Percentiles rank a stretch among this genome's conserved stretches.
These are phyloP conservation scores for Acronicta leporina DNA, from an alignment of 2,888 invertebrate species.

Conservation along the genomic window DNA sequence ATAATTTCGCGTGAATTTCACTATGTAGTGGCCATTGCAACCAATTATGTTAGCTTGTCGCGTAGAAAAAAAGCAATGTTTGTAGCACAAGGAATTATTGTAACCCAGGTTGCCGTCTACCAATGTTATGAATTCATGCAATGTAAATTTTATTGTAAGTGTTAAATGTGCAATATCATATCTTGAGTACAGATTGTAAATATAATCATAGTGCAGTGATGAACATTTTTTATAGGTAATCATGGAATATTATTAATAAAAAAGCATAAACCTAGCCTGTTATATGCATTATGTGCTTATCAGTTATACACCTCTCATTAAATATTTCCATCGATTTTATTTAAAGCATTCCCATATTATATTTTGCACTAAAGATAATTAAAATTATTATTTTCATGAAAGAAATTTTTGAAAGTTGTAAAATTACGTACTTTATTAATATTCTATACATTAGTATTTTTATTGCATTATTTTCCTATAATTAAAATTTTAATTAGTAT, in stretches of 20 bases:
- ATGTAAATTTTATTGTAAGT: slow-evolving; percentile 86
- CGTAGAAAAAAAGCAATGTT: slow-evolving; percentile 49
- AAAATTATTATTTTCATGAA: slow-evolving; percentile 70
- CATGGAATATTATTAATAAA: slow-evolving; percentile 42
- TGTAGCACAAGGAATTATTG: slow-evolving; percentile 66
- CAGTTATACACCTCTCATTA: slow-evolving; percentile 66
- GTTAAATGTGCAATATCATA: slow-evolving; percentile 85
- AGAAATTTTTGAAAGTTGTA: slow-evolving; percentile 70
- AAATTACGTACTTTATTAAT: slow-evolving; percentile 82
- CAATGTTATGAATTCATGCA: slow-evolving; percentile 76
- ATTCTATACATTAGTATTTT: slow-evolving; percentile 85
- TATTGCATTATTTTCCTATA: slow-evolving; percentile 87
- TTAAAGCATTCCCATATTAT: slow-evolving; percentile 81
- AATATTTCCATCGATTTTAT: slow-evolving; percentile 78
- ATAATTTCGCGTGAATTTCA: slow-evolving; percentile 57
- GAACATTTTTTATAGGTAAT: slow-evolving; percentile 63
- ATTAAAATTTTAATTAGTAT: slow-evolving; percentile 80
- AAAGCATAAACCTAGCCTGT: slow-evolving; percentile 12
- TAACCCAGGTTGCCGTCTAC: slow-evolving; percentile 70
- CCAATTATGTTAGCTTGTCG: slow-evolving; percentile 48
- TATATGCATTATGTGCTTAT: slow-evolving; percentile 67
- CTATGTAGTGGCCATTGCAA: slow-evolving; percentile 46
- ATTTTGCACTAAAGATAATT: slow-evolving; percentile 70
- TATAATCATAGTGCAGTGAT: slow-evolving; percentile 63
- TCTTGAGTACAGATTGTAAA: slow-evolving; percentile 76